Conservation (phyloP, 64 coral and sea anemone genomes). For the Porites lutea region DNA sequence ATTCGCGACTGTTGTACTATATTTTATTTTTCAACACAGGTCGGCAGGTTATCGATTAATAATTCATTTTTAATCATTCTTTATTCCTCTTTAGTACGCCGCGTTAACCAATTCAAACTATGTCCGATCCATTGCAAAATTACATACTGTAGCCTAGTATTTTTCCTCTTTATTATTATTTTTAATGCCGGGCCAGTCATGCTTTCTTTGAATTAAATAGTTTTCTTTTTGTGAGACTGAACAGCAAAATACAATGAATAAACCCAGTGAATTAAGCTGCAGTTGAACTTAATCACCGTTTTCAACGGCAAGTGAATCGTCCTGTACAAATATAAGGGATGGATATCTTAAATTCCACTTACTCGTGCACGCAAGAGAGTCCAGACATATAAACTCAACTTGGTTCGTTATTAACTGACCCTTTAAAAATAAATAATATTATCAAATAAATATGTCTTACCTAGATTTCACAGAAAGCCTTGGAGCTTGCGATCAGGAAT, state of each 20-base stretch:
- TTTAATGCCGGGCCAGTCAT: no score
- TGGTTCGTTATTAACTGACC: no score
- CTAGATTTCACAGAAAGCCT: no score
- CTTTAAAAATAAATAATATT: no score
- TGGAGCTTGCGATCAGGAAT: no score
- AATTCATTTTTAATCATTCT: constrained; percentile 37
- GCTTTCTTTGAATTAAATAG: no score
- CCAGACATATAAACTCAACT: no score
- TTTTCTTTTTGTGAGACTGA: background rate
- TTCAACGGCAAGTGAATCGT: background rate
- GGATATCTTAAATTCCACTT: no score
- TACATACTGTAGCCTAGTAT: background rate
- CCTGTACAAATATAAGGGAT: no score
- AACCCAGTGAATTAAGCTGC: background rate
- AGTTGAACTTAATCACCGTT: background rate
- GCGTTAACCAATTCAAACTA: background rate
- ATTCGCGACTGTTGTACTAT: background rate
- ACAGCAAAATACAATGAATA: background rate
- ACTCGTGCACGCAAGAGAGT: no score
- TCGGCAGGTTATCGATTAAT: background rate
- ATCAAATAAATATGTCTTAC: no score
- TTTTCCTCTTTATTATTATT: background rate
- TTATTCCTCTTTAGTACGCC: background rate
- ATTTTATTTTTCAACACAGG: background rate
- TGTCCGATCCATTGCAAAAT: background rate